These are phyloP conservation scores for Tachypleus tridentatus DNA, from an alignment of 1,140 invertebrate genomes.

Conservation along the genomic window DNA sequence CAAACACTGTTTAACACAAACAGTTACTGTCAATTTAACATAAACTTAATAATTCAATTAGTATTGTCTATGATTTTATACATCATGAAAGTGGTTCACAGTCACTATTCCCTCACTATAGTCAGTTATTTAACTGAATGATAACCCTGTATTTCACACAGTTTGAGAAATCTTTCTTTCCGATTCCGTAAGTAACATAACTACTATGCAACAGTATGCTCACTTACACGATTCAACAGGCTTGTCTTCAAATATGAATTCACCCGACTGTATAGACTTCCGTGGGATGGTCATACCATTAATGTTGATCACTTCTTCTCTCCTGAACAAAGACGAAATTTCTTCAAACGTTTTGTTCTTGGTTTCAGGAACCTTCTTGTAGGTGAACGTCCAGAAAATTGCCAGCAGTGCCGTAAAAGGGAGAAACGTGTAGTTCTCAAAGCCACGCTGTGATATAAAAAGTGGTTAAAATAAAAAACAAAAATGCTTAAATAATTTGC, in stretches of 20 bases:
- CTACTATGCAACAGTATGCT: background rate
- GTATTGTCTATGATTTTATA: no score
- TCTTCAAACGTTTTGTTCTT: constrained; percentile 41
- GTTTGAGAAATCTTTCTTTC: background rate
- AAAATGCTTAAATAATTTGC: background rate
- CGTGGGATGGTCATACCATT: constrained; percentile 10
- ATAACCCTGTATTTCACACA: background rate
- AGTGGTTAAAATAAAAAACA: background rate
- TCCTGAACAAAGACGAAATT: constrained; percentile 30
- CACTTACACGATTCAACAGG: constrained; percentile 13
- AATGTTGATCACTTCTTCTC: constrained; percentile 19
- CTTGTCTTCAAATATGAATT: constrained; percentile 14
- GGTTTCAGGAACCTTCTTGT: constrained; percentile 43
- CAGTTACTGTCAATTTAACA: no score
- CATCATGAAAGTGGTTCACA: no score
- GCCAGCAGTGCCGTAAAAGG: constrained; percentile 38
- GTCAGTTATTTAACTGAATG: no score
- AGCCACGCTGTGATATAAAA: constrained; percentile 15
- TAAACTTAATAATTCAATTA: no score
- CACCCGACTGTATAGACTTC: constrained; percentile 14
- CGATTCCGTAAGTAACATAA: background rate
- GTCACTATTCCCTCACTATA: no score
- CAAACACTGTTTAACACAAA: no score
- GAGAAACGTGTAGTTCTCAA: constrained; percentile 39
- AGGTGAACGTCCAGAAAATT: constrained; percentile 40